Base-by-base conservation (phyloP, 2,113 vertebrate genomes). In the Anarhynchus alexandrinus region DNA sequence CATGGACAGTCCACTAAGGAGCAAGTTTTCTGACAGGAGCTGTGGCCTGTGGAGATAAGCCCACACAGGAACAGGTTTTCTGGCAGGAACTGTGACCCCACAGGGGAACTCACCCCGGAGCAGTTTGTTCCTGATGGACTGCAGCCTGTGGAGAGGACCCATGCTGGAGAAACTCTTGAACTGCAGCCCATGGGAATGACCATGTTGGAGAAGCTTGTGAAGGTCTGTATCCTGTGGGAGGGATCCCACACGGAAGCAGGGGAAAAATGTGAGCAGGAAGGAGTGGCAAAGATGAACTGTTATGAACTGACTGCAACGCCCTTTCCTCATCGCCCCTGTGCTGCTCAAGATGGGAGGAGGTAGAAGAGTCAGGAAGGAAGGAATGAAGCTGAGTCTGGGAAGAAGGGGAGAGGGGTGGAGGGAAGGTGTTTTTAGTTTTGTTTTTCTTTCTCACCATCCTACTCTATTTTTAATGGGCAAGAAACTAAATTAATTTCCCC, bases 11-110 rank as follows among this genome's bases (percentile, higher is more conserved):
- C 23, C 45, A 61, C 7, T 25, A 9, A 47, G 21, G 34, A 58
- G 10, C 10, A 61, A 30, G 17, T 7, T 71, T 9, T 9, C 45
- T 30, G 19, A 25, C 30, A 71, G 30, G 45, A 51, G 20, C 42
- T 26, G 16, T 19, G 29, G 26, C 25, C 20, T 57, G 15, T 57
- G 42, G 64, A 82, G 10, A 36, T 11, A 15, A 45, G 7, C 22
- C 30, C 13, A 42, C 1, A 1, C 18, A 66, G 11, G 6, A 30
- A 2, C 8, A n/a, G 14, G 10, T n/a, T n/a, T 66, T 55, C 34
- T 30, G 27, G 12, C 27, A 32, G 52, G 12, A 82, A 15, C 23
- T 29, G 30, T 61, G 45, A 30, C 23, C 23, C 22, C 1, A 2
- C 16, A 32, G 23, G 9, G 20, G 7, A 54, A 36, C 7, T 40